Percentiles rank a stretch among this genome's conserved stretches.
phyloP scores from a whole-genome alignment of 2,888 invertebrate genomes.

The Papilio elwesi region DNA sequence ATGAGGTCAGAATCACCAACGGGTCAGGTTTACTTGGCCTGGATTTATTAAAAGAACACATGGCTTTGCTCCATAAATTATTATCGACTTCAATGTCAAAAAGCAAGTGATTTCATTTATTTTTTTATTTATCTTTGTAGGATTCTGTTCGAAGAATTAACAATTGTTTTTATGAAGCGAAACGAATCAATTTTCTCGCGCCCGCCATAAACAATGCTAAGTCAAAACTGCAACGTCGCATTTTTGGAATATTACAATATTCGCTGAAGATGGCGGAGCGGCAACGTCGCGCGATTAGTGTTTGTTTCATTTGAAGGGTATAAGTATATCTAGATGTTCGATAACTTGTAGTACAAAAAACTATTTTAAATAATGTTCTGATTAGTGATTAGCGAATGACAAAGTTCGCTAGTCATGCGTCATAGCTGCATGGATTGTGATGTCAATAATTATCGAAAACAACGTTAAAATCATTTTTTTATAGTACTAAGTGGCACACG shows the following conservation, averaged over 20 bases:
- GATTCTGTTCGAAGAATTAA: background rate
- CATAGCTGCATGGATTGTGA: background rate
- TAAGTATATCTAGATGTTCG: constrained; percentile 22
- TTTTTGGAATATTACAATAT: constrained; percentile 24
- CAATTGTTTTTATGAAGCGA: background rate
- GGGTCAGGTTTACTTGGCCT: too few species aligned
- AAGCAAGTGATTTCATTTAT: background rate
- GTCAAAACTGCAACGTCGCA: constrained; percentile 29
- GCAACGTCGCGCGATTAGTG: constrained; percentile 22
- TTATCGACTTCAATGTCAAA: background rate
- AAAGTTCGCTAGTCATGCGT: background rate
- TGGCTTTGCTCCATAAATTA: too few species aligned
- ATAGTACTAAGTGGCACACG: too few species aligned
- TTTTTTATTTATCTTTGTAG: background rate
- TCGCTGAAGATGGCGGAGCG: constrained; percentile 19
- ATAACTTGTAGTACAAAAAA: constrained; percentile 4
- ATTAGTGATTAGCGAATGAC: background rate
- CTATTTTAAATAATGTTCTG: background rate
- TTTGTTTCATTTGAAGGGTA: constrained; percentile 3
- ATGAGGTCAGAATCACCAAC: too few species aligned
- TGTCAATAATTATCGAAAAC: too few species aligned
- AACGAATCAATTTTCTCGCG: constrained; percentile 17
- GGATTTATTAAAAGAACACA: too few species aligned
- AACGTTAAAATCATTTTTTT: too few species aligned
- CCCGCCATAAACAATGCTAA: constrained; percentile 13